Base-by-base conservation (phyloP, 2,888 invertebrate species). In the Bellardia pandia region DNA sequence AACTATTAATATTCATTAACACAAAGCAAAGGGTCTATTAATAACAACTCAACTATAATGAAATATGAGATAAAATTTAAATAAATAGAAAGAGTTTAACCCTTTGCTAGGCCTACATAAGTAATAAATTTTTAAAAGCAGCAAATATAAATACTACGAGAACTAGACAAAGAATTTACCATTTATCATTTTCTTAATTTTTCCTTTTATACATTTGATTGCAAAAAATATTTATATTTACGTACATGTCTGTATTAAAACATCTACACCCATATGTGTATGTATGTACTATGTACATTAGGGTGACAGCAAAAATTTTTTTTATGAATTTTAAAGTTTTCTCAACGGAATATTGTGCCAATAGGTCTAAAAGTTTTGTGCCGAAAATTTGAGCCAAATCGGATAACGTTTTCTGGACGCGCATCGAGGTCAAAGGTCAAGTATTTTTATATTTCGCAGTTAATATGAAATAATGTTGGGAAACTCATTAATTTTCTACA, bases 1-100 rank as follows among this genome's bases (percentile, higher is more conserved):
- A 75, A 79, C 79, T 76, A 88, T 88, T 88, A 80, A 85, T 88
- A 82, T 83, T 85, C 83, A 85, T 85, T 85, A 79, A 23, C 64
- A 53, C 42, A 9, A 30, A 6, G 7, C 45, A 68, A 66, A 56
- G 30, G 68, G 71, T 85, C 71, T 71, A 83, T 83, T 71, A 58
- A 79, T 42, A 75, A 66, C 42, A 79, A 83, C 66, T 76, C 76
- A 83, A 75, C 69, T 71, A 75, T 37, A 86, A 75, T 33, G 30
- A 69, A 66, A 74, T 69, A 71, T 62, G 23, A 62, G 83, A 71
- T 53, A 77, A 69, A 33, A 45, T 76, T 62, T 53, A 71, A 56
- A 71, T 83, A 77, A 77, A 83, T 71, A 56, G 66, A 56, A 33
- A 58, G 0, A 66, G 42, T 64, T 80, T 80, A 66, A 80, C 80